Evolutionary conservation across 23 tunicate species (phyloP), one percentile per base, ranked within the genome.

Genomic region (Halocynthia roretzi): DNA sequence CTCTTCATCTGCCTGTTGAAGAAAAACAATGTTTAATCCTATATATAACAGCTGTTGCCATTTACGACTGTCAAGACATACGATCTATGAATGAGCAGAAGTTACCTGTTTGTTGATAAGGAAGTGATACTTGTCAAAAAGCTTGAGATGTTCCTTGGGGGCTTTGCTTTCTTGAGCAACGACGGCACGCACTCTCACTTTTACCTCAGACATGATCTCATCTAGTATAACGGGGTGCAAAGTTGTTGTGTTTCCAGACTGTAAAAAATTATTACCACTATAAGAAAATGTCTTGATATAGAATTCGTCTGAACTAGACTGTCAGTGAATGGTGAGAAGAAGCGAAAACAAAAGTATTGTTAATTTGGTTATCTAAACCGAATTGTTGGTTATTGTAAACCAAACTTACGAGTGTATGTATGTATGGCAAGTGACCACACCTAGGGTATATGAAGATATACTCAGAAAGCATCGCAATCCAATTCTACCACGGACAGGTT

Each of bases 111-210:
- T 92, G 71, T 87, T 87, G 62, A 86, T 86, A 31, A 92, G 86
- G 68, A 92, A 83, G 64, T 92, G 83, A 78, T 92, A 92, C 81
- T 92, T 92, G 52, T 92, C 98, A 83, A 86, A 92, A 8, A 82
- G 76, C 44, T 86, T 85, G 72, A 92, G 51, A 56, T 92, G 98
- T 69, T 82, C 78, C 76, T 82, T 86, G 61, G 98, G 98, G 82
- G 65, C 87, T 10, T 71, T 66, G 65, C 98, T 92, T 63, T 92
- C 98, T 58, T 81, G 62, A n/a, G 82, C 89, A 54, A 94, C 74
- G 10, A 88, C 83, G 0, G 72, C 79, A 8, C 72, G 55, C 8
- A 94, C 89, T 54, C 76, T 70, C 10, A 85, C 91, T 62, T 88
- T 87, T 40, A 74, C 96, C 7, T 81, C 96, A 22, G 67, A 50